A percentile compares a stretch with the other conserved stretches of the same genome.
Evolutionary conservation across 2,888 invertebrate genomes (phyloP).

Genomic region (Drosophila affinis): DNA sequence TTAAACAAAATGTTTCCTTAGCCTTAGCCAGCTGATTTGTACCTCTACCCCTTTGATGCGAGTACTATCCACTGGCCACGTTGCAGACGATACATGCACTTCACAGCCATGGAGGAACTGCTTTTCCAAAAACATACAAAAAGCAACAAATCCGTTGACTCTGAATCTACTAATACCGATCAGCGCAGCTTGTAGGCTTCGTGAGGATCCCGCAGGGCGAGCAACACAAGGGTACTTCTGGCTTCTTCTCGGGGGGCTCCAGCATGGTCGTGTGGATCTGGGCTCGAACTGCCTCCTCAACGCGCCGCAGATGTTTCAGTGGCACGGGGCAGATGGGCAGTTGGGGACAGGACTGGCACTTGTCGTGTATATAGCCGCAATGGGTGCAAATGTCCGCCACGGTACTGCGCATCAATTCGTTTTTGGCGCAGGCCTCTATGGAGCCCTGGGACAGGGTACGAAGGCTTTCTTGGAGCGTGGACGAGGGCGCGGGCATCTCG

Average conservation of each 20-base stretch:
- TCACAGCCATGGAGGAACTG: too few species aligned
- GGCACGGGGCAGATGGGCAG: background rate
- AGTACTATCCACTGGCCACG: constrained; percentile 19
- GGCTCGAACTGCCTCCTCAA: constrained; percentile 13
- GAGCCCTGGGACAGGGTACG: constrained; percentile 21
- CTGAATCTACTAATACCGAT: background rate
- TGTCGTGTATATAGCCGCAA: constrained; percentile 55
- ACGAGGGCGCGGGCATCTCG: background rate
- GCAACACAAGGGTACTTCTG: constrained; percentile 1
- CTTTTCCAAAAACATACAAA: too few species aligned
- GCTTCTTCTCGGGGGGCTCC: background rate
- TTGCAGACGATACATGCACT: background rate
- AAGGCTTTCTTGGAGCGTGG: background rate
- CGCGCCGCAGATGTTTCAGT: constrained; percentile 17
- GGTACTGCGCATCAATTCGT: constrained; percentile 2
- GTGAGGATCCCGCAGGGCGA: constrained; percentile 16
- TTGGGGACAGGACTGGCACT: constrained; percentile 22
- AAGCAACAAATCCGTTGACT: too few species aligned
- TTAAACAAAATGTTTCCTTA: constrained; percentile 79
- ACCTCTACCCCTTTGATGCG: constrained; percentile 39
- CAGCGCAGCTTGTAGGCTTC: background rate
- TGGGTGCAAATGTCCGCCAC: constrained; percentile 38
- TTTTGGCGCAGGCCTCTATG: constrained; percentile 55
- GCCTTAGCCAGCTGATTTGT: constrained; percentile 57
- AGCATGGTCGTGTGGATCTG: background rate